phyloP scores from a whole-genome alignment of 2,113 vertebrate genomes.

The Strigops habroptila region DNA sequence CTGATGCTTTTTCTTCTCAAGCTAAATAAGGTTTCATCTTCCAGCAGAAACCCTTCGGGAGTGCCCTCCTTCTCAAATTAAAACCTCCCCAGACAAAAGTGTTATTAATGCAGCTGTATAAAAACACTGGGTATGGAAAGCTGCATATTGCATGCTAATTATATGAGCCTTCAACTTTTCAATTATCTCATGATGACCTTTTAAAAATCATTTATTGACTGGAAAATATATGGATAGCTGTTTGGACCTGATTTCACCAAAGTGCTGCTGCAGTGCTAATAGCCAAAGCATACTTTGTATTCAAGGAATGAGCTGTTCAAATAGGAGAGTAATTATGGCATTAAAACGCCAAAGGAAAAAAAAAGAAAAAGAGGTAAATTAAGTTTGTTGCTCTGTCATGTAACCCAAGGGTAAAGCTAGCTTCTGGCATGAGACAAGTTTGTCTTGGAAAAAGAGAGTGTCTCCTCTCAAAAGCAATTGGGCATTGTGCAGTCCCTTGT shows the following conservation, averaged over 20 bases:
- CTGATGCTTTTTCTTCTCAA: neutral
- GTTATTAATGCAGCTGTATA: neutral
- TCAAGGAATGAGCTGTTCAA: neutral
- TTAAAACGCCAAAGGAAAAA: neutral
- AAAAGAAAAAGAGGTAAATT: neutral
- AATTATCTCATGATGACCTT: slow-evolving; percentile 12
- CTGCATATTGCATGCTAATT: neutral
- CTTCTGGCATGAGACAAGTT: neutral
- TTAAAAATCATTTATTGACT: slow-evolving; percentile 16
- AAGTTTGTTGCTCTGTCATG: neutral
- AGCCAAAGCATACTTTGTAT: neutral
- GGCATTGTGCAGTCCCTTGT: rapidly evolving
- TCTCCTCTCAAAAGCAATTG: neutral
- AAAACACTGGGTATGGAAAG: neutral
- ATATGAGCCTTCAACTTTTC: slow-evolving; percentile 2
- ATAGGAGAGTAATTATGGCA: neutral
- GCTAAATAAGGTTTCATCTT: neutral
- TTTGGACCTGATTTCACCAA: neutral
- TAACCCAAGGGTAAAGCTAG: neutral
- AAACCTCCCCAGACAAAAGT: neutral
- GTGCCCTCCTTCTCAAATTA: neutral
- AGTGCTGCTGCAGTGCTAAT: neutral
- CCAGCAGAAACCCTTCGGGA: neutral
- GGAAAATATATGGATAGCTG: neutral
- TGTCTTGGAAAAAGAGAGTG: neutral